Evolutionary conservation across 2,888 invertebrate species (phyloP).

Genomic region (Drosophila leonis): DNA sequence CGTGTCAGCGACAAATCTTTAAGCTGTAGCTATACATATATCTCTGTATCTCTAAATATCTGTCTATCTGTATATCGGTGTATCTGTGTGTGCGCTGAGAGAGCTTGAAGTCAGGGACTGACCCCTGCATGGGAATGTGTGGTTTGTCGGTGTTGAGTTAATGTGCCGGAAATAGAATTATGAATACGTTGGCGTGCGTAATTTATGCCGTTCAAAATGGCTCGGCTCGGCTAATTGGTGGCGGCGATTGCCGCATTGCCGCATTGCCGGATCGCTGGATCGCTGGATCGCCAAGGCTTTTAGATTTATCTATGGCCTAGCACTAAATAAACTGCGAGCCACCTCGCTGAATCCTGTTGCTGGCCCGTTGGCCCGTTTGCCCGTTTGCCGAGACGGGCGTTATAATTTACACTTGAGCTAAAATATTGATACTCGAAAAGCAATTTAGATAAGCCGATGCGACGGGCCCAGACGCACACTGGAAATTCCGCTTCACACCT

Average conservation of each 20-base stretch:
- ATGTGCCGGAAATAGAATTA: constrained; percentile 81
- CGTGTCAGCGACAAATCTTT: constrained; percentile 77
- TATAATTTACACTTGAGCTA: constrained; percentile 84
- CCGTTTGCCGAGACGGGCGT: constrained; percentile 42
- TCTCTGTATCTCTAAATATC: constrained; percentile 7
- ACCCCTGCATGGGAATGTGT: constrained; percentile 53
- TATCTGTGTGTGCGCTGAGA: background rate
- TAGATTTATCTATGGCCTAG: constrained; percentile 79
- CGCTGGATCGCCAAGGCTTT: constrained; percentile 59
- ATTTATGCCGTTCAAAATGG: constrained; percentile 74
- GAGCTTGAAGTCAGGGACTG: constrained; percentile 22
- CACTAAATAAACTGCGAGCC: constrained; percentile 68
- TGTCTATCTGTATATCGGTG: background rate
- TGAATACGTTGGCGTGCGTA: constrained; percentile 80
- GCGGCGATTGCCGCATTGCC: constrained; percentile 18
- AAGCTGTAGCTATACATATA: constrained; percentile 10
- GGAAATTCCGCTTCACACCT: constrained; percentile 83
- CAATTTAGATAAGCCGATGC: constrained; percentile 82
- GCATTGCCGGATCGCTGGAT: constrained; percentile 5
- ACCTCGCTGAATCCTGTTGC: constrained; percentile 29
- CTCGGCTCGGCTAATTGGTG: constrained; percentile 32
- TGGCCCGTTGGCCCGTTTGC: background rate
- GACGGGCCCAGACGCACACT: constrained; percentile 60
- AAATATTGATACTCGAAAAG: constrained; percentile 85
- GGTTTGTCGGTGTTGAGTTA: constrained; percentile 52